Evolutionary conservation across 2,797 vertebrate genomes (phyloP), one percentile per base, ranked within the genome.

Genomic region (Poliocrania exsul): DNA sequence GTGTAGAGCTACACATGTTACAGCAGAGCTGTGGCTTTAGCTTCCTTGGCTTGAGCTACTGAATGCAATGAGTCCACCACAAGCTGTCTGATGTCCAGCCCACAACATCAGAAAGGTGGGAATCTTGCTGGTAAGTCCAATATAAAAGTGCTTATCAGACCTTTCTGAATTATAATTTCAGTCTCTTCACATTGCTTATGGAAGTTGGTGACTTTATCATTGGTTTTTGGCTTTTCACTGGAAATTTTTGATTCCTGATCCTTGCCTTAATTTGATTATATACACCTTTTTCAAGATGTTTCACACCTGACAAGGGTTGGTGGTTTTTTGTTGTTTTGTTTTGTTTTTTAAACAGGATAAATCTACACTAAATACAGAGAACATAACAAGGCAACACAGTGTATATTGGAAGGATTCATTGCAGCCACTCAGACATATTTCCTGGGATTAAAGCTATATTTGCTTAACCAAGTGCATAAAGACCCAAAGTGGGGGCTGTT

Each of bases 361-460:
- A 71, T 33, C 35, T 58, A 16, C 26, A 9, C 7, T 31, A 71
- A 85, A 40, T 35, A 16, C 26, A 57, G 17, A 2, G 5, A 26
- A n/a, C 11, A 56, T 13, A 75, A 38, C 8, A 57, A 60, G 14
- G 14, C 21, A 75, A 24, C 10, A 47, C 6, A 19, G 8, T 17
- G 7, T 8, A 19, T 13, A 20, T 5, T 28, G 14, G 15, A 56
- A 95, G 7, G 31, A 58, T 66, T 87, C 20, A 24, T 69, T 83
- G 82, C 56, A 65, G 33, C 33, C 65, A 29, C 58, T 86, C 65
- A 61, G 20, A 79, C 14, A 10, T 88, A 62, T 83, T 92, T 93
- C n/a, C 28, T 61, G 38, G n/a, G 57, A 79, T 88, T 88, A 90
- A 81, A 92, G 26, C 5, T 91, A 35, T 44, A 1, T 83, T 64